Evolutionary conservation across 2,888 invertebrate species (phyloP).

Genomic region (Marasmarcha lunaedactyla): DNA sequence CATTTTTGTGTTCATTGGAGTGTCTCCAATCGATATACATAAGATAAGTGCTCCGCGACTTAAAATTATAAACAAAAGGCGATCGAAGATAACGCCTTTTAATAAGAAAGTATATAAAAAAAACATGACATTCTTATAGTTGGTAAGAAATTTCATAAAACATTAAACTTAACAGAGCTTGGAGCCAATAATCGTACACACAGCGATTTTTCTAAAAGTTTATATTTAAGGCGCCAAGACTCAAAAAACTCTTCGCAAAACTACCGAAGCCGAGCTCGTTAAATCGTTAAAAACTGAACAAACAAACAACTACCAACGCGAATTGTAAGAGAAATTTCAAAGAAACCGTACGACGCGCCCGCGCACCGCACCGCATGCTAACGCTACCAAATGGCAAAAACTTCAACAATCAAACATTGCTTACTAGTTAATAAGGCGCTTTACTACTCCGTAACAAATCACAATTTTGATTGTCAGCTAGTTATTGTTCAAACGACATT

Average conservation of each 20-base stretch:
- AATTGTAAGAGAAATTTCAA: conserved; percentile 37
- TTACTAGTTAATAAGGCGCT: background rate
- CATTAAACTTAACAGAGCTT: too few species aligned
- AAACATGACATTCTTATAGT: too few species aligned
- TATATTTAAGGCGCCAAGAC: too few species aligned
- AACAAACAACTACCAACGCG: conserved; percentile 10
- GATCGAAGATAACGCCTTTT: too few species aligned
- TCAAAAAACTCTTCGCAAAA: background rate
- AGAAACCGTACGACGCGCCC: conserved; percentile 22
- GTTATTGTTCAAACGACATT: conserved; percentile 4
- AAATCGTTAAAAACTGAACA: conserved; percentile 29
- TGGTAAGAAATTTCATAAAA: too few species aligned
- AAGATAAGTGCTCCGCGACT: too few species aligned
- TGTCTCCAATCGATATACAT: too few species aligned
- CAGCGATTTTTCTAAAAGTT: too few species aligned
- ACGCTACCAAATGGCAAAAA: conserved; percentile 5
- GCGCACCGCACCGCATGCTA: conserved; percentile 15
- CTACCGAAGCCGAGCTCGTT: conserved; percentile 21
- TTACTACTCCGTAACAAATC: conserved; percentile 4
- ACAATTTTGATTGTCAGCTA: conserved; percentile 6
- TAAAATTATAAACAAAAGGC: too few species aligned
- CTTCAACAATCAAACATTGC: background rate
- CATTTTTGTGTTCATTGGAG: too few species aligned
- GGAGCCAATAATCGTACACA: too few species aligned
- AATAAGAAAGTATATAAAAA: too few species aligned